Conservation (phyloP, 2,888 invertebrate genomes). For the Argynnis bischoffii region DNA sequence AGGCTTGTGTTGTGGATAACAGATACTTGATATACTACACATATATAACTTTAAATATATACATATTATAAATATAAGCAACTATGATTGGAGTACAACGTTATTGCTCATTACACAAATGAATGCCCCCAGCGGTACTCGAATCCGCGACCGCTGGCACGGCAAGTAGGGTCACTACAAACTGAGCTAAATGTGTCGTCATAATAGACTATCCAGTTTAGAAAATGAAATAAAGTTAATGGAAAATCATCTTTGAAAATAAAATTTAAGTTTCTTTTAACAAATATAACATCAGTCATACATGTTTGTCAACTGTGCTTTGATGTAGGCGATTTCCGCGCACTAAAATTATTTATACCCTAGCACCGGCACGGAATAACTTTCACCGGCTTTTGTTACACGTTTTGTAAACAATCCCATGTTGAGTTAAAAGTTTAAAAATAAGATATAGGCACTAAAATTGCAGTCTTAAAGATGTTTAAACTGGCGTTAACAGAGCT, state of each 20-base stretch:
- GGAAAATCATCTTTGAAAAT: not conserved
- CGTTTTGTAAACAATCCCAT: conserved; percentile 47
- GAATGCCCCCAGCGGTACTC: too few relatives aligned
- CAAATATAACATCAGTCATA: conserved; percentile 22
- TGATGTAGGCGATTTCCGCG: conserved; percentile 43
- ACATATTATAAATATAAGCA: too few relatives aligned
- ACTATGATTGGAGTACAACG: too few relatives aligned
- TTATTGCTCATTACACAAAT: too few relatives aligned
- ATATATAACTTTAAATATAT: too few relatives aligned
- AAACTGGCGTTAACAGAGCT: not conserved
- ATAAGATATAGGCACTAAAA: conserved; percentile 25
- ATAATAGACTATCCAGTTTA: not conserved
- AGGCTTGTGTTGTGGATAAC: too few relatives aligned
- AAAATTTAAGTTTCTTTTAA: conserved; percentile 15
- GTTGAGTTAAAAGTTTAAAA: conserved; percentile 33
- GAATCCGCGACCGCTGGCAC: too few relatives aligned
- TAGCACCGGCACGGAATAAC: conserved; percentile 47
- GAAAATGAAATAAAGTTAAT: not conserved
- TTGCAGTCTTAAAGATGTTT: conserved; percentile 8
- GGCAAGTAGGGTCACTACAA: too few relatives aligned
- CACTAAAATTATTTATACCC: conserved; percentile 46
- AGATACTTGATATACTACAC: too few relatives aligned
- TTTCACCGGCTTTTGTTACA: conserved; percentile 49
- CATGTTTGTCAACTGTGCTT: conserved; percentile 42
- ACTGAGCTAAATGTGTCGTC: too few relatives aligned